A percentile compares a stretch with the other conserved stretches of the same genome.
phyloP scores from a whole-genome alignment of 2,113 vertebrate genomes.

The Stercorarius parasiticus region DNA sequence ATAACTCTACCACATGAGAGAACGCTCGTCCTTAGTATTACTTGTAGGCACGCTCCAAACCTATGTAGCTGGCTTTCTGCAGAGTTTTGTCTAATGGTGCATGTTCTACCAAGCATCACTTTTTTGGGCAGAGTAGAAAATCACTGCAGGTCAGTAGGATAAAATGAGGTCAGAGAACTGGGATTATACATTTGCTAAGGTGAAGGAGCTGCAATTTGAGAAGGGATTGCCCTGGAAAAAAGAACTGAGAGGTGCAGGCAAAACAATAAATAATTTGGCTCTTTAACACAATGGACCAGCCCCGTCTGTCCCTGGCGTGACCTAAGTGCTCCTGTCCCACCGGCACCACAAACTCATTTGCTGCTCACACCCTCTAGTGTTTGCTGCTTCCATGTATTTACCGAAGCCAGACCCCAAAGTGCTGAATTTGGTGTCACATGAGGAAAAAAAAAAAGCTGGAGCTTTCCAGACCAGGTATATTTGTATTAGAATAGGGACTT shows the following conservation, averaged over 20 bases:
- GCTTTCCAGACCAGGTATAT: not conserved
- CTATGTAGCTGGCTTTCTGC: not conserved
- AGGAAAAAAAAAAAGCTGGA: not conserved
- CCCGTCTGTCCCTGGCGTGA: too few species aligned
- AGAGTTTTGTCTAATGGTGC: not conserved
- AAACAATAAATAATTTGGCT: not conserved
- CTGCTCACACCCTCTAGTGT: not conserved
- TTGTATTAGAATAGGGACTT: not conserved
- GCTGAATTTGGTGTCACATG: not conserved
- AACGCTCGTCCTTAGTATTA: not conserved
- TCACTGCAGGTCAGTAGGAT: not conserved
- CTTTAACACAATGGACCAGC: not conserved
- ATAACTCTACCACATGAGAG: not conserved
- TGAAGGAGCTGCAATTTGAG: not conserved
- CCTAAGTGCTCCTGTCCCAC: not conserved
- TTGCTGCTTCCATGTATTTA: not conserved
- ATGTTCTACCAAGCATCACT: not conserved
- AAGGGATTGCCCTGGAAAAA: not conserved
- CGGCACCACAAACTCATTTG: not conserved
- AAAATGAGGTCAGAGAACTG: not conserved
- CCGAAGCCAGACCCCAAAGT: not conserved
- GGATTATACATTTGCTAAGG: accelerated
- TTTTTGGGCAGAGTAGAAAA: not conserved
- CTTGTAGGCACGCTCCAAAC: not conserved
- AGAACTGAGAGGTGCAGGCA: not conserved